These are phyloP conservation scores for Trogon surrucura DNA, from an alignment of 2,113 vertebrate species.

Conservation along the genomic window DNA sequence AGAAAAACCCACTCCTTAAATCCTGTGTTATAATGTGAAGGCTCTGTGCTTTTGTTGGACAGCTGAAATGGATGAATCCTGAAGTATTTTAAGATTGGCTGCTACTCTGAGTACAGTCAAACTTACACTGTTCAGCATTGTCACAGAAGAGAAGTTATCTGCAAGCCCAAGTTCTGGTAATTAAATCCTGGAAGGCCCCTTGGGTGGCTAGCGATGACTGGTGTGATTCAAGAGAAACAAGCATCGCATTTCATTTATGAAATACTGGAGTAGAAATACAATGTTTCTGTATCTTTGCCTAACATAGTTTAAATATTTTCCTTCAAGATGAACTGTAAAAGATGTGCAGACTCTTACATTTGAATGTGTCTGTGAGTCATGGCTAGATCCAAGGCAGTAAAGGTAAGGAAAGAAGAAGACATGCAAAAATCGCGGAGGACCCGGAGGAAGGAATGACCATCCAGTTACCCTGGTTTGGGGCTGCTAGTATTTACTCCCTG, in stretches of 20 bases:
- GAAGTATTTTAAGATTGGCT: conserved; percentile 71
- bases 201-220: conserved; percentile 76
- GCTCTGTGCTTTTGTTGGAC: conserved; percentile 75
- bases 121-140: conserved; percentile 65
- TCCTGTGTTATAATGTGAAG: conserved; percentile 61
- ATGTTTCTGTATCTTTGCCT: not conserved
- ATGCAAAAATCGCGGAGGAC: not conserved
- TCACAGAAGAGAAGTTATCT: conserved; percentile 73
- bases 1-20: conserved; percentile 50
- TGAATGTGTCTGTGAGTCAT: not conserved
- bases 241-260: conserved; percentile 22
- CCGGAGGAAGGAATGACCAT: not conserved
- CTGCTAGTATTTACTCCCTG: not conserved
- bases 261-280: not conserved
- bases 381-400: not conserved
- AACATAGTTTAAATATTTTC: not conserved
- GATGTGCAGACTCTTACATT: not conserved
- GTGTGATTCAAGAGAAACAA: conserved; percentile 66
- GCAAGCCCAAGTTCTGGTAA: conserved; percentile 66
- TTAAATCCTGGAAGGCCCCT: conserved; percentile 78
- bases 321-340: not conserved
- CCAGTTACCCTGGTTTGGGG: not conserved
- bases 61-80: conserved; percentile 67
- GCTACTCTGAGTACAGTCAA: conserved; percentile 59
- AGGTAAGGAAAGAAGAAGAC: not conserved